Evolutionary conservation across 2,888 invertebrate genomes (phyloP).

Genomic region (Clivina fossor): DNA sequence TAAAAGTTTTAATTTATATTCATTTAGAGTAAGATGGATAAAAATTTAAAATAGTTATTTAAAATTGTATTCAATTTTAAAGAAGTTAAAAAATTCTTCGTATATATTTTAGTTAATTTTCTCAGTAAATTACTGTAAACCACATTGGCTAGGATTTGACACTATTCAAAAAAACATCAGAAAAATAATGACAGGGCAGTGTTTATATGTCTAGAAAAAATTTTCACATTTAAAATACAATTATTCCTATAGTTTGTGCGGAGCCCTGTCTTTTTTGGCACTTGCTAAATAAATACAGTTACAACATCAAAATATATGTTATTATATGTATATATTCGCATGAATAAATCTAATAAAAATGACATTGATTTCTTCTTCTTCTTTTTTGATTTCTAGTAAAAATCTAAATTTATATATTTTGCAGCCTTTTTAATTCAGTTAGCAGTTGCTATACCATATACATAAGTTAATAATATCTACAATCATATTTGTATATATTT

Average conservation of each 20-base stretch:
- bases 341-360: constrained; percentile 24
- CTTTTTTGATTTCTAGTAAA: neutral
- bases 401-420: constrained; percentile 17
- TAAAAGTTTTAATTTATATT: too few relatives aligned
- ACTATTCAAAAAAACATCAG: constrained; percentile 19
- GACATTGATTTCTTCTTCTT: constrained; percentile 6
- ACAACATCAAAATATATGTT: constrained; percentile 22
- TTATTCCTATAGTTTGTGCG: constrained; percentile 22
- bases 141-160: constrained; percentile 28
- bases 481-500: constrained; percentile 7
- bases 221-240: constrained; percentile 24
- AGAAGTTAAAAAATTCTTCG: too few relatives aligned
- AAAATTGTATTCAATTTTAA: too few relatives aligned
- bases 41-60: too few relatives aligned
- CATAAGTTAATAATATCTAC: constrained; percentile 4
- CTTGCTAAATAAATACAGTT: constrained; percentile 25
- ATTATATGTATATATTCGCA: constrained; percentile 9
- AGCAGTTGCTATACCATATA: constrained; percentile 4
- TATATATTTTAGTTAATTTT: too few relatives aligned
- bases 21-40: too few relatives aligned
- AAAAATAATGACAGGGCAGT: constrained; percentile 27
- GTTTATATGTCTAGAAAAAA: constrained; percentile 8
- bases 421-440: constrained; percentile 11
- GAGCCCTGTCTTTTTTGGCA: constrained; percentile 28
- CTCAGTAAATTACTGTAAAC: too few relatives aligned